Conservation (phyloP, 1,140 invertebrate species). For the Thaumatotibia leucotreta region DNA sequence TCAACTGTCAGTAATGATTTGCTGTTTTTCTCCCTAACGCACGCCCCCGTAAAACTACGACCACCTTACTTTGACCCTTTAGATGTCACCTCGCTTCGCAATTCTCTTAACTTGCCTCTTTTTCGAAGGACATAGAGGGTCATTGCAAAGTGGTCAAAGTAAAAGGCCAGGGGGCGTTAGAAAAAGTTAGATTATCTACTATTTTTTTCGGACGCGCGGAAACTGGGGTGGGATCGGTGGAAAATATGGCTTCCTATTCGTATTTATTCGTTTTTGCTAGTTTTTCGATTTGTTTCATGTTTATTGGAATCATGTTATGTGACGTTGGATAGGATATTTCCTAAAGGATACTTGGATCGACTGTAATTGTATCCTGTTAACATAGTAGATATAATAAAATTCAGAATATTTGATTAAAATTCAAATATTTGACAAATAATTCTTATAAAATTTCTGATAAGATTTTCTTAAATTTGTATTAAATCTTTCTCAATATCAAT, state of each 20-base stretch:
- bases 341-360: no score
- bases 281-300: slow-evolving; percentile 40
- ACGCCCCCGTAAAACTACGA: slow-evolving; percentile 45
- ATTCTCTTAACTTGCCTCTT: no score
- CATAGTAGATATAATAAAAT: no score
- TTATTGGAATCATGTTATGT: background rate
- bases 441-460: no score
- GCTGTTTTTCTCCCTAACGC: slow-evolving; percentile 55
- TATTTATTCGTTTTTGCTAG: slow-evolving; percentile 49
- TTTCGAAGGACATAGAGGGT: slow-evolving; percentile 15
- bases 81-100: background rate
- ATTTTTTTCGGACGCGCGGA: slow-evolving; percentile 61
- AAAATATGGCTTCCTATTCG: slow-evolving; percentile 74
- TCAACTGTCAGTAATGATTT: slow-evolving; percentile 76
- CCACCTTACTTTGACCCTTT: slow-evolving; percentile 34
- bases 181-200: slow-evolving; percentile 73
- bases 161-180: slow-evolving; percentile 60
- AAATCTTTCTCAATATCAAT: no score
- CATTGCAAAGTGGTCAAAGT: slow-evolving; percentile 35
- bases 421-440: no score
- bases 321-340: background rate
- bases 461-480: no score
- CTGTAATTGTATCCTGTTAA: no score
- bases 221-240: slow-evolving; percentile 60
- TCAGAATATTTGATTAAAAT: no score